Evolutionary conservation across 1,140 invertebrate species (phyloP).

Genomic region (Listronotus bonariensis): DNA sequence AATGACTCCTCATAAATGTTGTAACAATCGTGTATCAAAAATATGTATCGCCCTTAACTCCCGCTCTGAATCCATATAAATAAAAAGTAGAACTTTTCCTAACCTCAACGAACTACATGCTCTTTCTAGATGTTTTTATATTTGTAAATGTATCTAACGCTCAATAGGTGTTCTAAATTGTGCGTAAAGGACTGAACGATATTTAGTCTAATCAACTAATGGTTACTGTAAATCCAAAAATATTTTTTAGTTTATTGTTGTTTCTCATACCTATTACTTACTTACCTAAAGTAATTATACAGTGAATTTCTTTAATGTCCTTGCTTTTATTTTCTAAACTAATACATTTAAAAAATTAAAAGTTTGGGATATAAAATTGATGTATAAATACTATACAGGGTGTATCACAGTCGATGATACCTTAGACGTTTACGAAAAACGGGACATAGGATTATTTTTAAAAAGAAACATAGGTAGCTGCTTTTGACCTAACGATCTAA

Average conservation of each 20-base stretch:
- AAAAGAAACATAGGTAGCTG: too few relatives aligned
- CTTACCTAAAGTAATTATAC: too few relatives aligned
- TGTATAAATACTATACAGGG: too few relatives aligned
- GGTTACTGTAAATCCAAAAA: not conserved
- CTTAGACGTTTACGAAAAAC: too few relatives aligned
- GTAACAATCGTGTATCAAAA: constrained; percentile 16
- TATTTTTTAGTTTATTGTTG: not conserved
- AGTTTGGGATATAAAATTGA: too few relatives aligned
- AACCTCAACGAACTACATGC: constrained; percentile 34
- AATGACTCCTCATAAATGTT: constrained; percentile 5
- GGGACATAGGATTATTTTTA: too few relatives aligned
- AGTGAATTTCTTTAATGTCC: too few relatives aligned
- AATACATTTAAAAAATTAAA: too few relatives aligned
- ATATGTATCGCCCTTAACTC: constrained; percentile 11
- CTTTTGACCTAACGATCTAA: too few relatives aligned
- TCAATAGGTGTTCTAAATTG: constrained; percentile 52
- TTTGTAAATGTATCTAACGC: constrained; percentile 52
- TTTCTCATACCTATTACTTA: too few relatives aligned
- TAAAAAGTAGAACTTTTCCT: constrained; percentile 1
- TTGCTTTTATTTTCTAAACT: too few relatives aligned
- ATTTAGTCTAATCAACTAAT: constrained; percentile 3
- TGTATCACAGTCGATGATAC: too few relatives aligned
- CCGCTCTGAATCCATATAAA: constrained; percentile 2
- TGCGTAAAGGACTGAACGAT: constrained; percentile 23
- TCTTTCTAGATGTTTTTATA: constrained; percentile 53